Conservation (phyloP, 2,113 vertebrate species). For the Laticauda laticaudata region DNA sequence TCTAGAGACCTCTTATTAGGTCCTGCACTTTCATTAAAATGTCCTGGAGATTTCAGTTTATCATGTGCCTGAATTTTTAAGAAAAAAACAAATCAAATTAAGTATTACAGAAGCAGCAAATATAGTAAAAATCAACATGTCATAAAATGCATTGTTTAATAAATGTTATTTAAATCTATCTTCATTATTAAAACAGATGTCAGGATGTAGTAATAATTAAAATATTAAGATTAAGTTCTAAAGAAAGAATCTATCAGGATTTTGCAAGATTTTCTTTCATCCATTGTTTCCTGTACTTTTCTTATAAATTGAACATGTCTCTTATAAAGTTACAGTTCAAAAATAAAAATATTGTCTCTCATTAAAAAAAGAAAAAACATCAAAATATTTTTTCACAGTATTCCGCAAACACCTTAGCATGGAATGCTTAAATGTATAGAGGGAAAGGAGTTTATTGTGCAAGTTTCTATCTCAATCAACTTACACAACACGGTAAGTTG, state of each 20-base stretch:
- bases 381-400: neutral
- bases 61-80: slow-evolving; percentile 41
- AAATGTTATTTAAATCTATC: neutral
- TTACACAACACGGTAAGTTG: neutral
- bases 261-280: neutral
- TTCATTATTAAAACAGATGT: neutral
- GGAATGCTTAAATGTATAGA: neutral
- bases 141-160: neutral
- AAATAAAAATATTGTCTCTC: neutral
- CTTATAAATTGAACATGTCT: neutral
- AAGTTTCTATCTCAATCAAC: neutral
- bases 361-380: neutral
- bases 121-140: neutral
- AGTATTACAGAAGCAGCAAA: neutral
- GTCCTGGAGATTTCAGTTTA: slow-evolving; percentile 38
- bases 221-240: neutral
- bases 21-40: slow-evolving; percentile 29
- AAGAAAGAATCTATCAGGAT: neutral
- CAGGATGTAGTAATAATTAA: neutral
- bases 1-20: slow-evolving; percentile 42
- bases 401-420: neutral
- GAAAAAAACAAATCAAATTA: slow-evolving; percentile 13
- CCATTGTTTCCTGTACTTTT: neutral
- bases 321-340: neutral
- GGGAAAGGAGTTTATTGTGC: neutral